A percentile compares a stretch with the other conserved stretches of the same genome.
Conservation (phyloP, 2,888 invertebrate species). For the Argyresthia goedartella region DNA sequence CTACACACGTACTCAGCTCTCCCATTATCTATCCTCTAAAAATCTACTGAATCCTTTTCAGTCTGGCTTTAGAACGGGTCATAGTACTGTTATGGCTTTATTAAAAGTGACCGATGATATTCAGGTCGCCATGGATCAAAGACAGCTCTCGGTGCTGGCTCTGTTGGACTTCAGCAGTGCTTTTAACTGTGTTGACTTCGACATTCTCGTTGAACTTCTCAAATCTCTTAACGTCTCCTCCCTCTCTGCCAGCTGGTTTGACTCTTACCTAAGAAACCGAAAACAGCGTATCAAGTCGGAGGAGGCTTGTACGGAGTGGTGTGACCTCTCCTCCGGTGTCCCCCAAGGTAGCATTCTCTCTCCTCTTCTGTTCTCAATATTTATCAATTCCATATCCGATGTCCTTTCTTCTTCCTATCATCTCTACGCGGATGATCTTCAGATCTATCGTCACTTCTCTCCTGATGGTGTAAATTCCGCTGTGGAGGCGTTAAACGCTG, state of each 20-base stretch:
- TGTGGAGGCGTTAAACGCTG: neutral
- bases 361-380: constrained; percentile 3
- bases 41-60: constrained; percentile 4
- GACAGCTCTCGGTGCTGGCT: neutral
- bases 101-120: constrained; percentile 5
- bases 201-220: neutral
- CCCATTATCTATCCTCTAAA: too few relatives aligned
- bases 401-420: neutral
- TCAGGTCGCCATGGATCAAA: neutral
- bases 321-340: neutral
- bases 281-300: neutral
- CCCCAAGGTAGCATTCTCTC: constrained; percentile 5
- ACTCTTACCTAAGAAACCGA: constrained; percentile 1
- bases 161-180: constrained; percentile 2
- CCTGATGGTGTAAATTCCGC: neutral
- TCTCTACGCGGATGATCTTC: constrained; percentile 6
- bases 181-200: neutral
- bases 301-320: constrained; percentile 1
- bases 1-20: too few relatives aligned
- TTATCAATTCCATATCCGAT: neutral
- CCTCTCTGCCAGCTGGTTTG: neutral
- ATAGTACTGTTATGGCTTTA: constrained; percentile 8
- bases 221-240: constrained; percentile 2
- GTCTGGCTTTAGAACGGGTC: constrained; percentile 7
- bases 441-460: constrained; percentile 1